phyloP scores from a whole-genome alignment of 92 coral and sea anemone genomes.

The Hydrozoanthus gracilis region DNA sequence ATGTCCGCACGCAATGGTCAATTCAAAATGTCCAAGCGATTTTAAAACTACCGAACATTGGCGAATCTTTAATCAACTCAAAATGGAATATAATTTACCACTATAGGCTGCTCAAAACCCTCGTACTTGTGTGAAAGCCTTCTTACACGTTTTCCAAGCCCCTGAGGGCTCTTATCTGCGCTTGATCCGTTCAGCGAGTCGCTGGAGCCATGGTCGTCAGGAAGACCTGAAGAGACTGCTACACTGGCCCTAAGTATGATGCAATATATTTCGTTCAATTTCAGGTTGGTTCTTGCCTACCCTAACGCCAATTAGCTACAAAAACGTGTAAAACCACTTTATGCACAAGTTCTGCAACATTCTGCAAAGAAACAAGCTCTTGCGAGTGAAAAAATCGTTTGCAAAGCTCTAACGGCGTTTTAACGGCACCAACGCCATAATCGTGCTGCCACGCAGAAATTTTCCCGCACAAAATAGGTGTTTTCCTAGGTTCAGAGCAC shows the following conservation, averaged over 20 bases:
- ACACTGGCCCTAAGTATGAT: constrained; percentile 98
- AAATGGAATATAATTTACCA: constrained; percentile 84
- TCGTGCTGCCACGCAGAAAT: constrained; percentile 89
- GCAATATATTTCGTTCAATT: constrained; percentile 92
- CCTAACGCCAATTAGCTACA: constrained; percentile 70
- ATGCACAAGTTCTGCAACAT: constrained; percentile 71
- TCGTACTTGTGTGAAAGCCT: constrained; percentile 99
- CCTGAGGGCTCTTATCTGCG: constrained; percentile 95
- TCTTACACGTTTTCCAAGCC: constrained; percentile 99
- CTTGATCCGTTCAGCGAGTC: constrained; percentile 96
- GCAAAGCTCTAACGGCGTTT: constrained; percentile 90
- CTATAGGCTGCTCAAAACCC: constrained; percentile 99
- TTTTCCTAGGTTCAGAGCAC: constrained; percentile 67
- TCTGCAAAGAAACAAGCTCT: constrained; percentile 44
- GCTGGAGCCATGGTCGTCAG: constrained; percentile 92
- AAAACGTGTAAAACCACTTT: constrained; percentile 74
- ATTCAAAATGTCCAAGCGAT: constrained; percentile 57
- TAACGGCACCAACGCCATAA: constrained; percentile 88
- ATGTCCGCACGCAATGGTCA: constrained; percentile 49
- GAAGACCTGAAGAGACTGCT: constrained; percentile 95
- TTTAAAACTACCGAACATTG: constrained; percentile 47
- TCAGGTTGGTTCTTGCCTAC: constrained; percentile 66
- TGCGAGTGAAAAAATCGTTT: constrained; percentile 79
- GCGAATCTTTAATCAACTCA: constrained; percentile 48
- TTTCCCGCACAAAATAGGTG: constrained; percentile 78